Evolutionary conservation across 1,140 invertebrate species (phyloP).

Genomic region (Drosophila lacertosa): DNA sequence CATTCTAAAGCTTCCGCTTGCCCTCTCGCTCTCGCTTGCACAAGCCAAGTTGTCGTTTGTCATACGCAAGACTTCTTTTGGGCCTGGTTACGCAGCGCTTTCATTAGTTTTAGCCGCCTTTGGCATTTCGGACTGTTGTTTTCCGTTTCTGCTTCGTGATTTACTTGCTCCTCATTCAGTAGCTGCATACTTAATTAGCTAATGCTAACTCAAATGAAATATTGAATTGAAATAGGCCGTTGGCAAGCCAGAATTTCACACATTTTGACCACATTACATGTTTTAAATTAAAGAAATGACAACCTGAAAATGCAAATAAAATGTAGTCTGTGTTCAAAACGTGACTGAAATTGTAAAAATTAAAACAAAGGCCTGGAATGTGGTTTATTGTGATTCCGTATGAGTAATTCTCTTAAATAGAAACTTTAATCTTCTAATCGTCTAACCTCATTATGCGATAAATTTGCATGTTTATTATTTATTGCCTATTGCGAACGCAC

Average conservation of each 20-base stretch:
- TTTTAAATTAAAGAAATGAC: constrained; percentile 18
- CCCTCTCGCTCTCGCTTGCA: constrained; percentile 2
- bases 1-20: constrained; percentile 22
- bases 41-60: constrained; percentile 6
- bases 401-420: constrained; percentile 15
- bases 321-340: not conserved
- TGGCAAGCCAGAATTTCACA: constrained; percentile 37
- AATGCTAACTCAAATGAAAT: constrained; percentile 51
- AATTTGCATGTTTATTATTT: constrained; percentile 10
- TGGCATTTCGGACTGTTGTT: constrained; percentile 21
- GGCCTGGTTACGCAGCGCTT: constrained; percentile 67
- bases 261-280: constrained; percentile 31
- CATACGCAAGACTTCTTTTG: constrained; percentile 47
- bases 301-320: constrained; percentile 27
- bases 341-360: constrained; percentile 12
- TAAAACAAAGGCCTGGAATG: not conserved
- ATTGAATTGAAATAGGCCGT: constrained; percentile 56
- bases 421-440: constrained; percentile 19
- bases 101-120: constrained; percentile 51
- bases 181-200: constrained; percentile 71
- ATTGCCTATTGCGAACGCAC: not conserved
- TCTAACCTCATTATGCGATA: constrained; percentile 2
- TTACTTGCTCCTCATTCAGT: constrained; percentile 21
- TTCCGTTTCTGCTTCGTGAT: constrained; percentile 22
- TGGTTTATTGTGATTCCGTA: constrained; percentile 17